phyloP scores from a whole-genome alignment of 2,888 invertebrate genomes.

The Diogma glabrata region DNA sequence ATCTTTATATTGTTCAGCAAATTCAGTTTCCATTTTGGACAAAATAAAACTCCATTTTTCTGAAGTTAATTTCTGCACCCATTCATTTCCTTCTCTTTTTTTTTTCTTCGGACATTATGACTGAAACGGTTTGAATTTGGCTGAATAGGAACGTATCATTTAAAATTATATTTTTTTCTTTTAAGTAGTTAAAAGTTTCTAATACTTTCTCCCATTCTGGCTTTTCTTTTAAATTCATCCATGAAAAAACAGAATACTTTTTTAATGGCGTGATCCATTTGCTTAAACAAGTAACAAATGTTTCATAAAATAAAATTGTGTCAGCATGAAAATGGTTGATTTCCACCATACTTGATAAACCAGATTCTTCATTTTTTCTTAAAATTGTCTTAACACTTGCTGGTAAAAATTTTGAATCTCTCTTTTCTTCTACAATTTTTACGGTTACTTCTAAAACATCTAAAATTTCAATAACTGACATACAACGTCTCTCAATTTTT shows the following conservation, averaged over 20 bases:
- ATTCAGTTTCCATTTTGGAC: not conserved
- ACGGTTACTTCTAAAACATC: too few species aligned
- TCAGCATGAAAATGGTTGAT: too few species aligned
- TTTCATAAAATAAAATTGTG: not conserved
- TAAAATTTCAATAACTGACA: conserved; percentile 1
- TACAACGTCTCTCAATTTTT: not conserved
- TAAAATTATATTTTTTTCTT: not conserved
- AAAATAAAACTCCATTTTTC: not conserved
- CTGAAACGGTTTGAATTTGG: not conserved
- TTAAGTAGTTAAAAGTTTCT: not conserved
- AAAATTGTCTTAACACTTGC: not conserved
- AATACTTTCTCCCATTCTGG: not conserved
- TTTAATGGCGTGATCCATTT: not conserved
- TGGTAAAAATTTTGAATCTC: not conserved
- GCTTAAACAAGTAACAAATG: not conserved
- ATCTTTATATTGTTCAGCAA: too few species aligned
- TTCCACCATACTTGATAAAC: not conserved
- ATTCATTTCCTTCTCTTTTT: not conserved
- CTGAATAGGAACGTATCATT: too few species aligned
- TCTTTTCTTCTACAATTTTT: too few species aligned
- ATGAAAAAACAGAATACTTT: not conserved
- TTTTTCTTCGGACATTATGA: not conserved
- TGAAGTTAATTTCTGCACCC: not conserved
- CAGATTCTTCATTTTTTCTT: not conserved
- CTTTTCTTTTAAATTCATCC: too few species aligned